A percentile compares a stretch with the other conserved stretches of the same genome.
phyloP scores from a whole-genome alignment of 2,888 invertebrate genomes.

The Eupeodes luniger region DNA sequence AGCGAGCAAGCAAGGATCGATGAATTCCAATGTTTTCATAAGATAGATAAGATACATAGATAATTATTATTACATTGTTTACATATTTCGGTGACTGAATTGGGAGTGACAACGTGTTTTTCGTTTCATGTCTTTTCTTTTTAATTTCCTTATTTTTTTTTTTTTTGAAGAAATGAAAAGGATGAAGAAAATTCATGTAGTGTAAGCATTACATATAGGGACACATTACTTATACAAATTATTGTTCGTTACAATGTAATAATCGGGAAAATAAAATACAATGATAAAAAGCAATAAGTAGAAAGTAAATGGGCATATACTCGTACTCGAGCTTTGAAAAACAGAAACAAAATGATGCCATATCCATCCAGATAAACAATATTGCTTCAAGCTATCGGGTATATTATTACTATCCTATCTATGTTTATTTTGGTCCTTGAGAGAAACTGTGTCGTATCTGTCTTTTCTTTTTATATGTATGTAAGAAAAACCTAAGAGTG shows the following conservation, averaged over 20 bases:
- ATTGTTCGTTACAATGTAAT: constrained; percentile 22
- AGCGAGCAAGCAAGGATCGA: not conserved
- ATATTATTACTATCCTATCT: constrained; percentile 68
- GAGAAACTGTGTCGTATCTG: not conserved
- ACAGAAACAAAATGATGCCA: constrained; percentile 58
- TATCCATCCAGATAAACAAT: constrained; percentile 74
- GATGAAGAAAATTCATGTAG: not conserved
- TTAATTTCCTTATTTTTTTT: constrained; percentile 18
- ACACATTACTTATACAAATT: not conserved
- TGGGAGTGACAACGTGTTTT: not conserved
- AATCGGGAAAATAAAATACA: constrained; percentile 58
- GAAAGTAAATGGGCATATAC: constrained; percentile 2
- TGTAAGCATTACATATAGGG: not conserved
- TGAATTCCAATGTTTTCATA: constrained; percentile 31
- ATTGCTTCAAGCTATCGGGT: constrained; percentile 64
- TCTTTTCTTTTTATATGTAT: too few relatives aligned
- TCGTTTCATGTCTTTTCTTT: not conserved
- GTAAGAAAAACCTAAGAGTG: too few relatives aligned
- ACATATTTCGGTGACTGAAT: constrained; percentile 42
- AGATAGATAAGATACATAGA: constrained; percentile 32
- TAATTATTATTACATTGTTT: constrained; percentile 60
- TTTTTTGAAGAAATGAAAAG: constrained; percentile 14
- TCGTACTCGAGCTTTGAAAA: not conserved
- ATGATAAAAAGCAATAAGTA: constrained; percentile 33
- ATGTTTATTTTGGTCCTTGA: constrained; percentile 37